Evolutionary conservation across 92 coral and sea anemone genomes (phyloP), one percentile per base, ranked within the genome.

Genomic region (Porites cylindrica): DNA sequence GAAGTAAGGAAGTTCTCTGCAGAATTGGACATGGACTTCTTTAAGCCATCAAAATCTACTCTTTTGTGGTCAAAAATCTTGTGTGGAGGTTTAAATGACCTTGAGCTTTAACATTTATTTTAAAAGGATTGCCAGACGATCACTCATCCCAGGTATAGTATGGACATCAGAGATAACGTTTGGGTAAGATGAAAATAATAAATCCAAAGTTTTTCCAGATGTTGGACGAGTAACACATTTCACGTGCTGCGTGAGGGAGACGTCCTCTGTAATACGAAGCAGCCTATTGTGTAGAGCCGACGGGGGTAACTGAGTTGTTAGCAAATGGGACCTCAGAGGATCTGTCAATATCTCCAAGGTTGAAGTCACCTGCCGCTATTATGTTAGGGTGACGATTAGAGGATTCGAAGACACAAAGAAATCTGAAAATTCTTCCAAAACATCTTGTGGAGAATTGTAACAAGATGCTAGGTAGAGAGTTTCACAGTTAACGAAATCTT

Each of bases 261-360:
- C 1, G 43, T 32, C 4, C 5, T 32, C 4, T 32, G 4, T 32
- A 32, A 32, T 32, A 32, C 43, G 2, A 32, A 32, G 43, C 5
- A 32, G 43, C 43, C 43, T 32, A 32, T 32, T 32, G 43, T 32
- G 43, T 32, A 32, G 43, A 32, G 43, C 43, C 13, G 65, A 70
- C 24, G 7, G 86, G 60, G 79, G 84, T 84, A 29, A 13, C 51
- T 52, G n/a, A 38, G 47, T 38, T 38, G 47, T 38, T 38, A 38
- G 81, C 76, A 67, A 38, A 66, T 67, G 93, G 90, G 12, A 82
- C 79, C 67, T 90, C 86, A 5, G 72, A 32, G 7, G 72, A 60
- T 81, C 91, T 82, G 59, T 91, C 72, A 64, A 90, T 90, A 79
- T 78, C 90, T 6, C 90, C 85, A 50, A 91, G 83, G 78, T 91